A percentile compares a stretch with the other conserved stretches of the same genome.
These are phyloP conservation scores for Drosophila percnosoma DNA, from an alignment of 2,888 invertebrate genomes.

Conservation along the genomic window DNA sequence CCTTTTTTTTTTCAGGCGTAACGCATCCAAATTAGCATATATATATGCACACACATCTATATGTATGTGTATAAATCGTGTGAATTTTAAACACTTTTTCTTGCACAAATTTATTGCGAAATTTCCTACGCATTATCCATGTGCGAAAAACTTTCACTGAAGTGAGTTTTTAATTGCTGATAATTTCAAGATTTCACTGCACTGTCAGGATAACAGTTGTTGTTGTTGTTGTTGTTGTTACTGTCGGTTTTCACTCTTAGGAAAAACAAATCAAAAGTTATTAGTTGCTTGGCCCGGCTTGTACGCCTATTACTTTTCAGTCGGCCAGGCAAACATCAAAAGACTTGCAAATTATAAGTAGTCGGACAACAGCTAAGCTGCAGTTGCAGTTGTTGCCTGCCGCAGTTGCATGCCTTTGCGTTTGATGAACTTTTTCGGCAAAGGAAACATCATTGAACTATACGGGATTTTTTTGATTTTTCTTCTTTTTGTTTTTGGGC, in stretches of 20 bases:
- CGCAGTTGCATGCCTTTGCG: constrained; percentile 53
- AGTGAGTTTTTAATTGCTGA: constrained; percentile 66
- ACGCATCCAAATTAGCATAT: constrained; percentile 68
- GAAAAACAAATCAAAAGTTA: constrained; percentile 52
- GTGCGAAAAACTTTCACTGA: constrained; percentile 69
- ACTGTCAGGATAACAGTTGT: constrained; percentile 32
- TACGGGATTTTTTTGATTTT: background rate
- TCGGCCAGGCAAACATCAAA: constrained; percentile 45
- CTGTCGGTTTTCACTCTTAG: constrained; percentile 26
- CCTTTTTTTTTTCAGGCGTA: constrained; percentile 25
- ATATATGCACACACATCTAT: background rate
- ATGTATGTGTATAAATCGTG: constrained; percentile 37
- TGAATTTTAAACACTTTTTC: constrained; percentile 62
- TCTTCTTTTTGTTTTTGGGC: constrained; percentile 3
- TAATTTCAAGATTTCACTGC: constrained; percentile 44
- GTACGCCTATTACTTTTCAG: constrained; percentile 41
- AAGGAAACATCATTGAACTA: constrained; percentile 41
- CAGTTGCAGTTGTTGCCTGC: constrained; percentile 37
- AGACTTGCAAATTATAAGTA: constrained; percentile 53
- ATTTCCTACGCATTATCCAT: constrained; percentile 55
- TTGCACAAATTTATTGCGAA: constrained; percentile 54
- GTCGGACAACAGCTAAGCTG: constrained; percentile 35
- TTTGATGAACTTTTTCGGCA: constrained; percentile 72
- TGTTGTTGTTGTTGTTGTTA: constrained; percentile 2
- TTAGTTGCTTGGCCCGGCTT: constrained; percentile 35